phyloP scores from a whole-genome alignment of 2,888 invertebrate species.

The Mythimna albipuncta region DNA sequence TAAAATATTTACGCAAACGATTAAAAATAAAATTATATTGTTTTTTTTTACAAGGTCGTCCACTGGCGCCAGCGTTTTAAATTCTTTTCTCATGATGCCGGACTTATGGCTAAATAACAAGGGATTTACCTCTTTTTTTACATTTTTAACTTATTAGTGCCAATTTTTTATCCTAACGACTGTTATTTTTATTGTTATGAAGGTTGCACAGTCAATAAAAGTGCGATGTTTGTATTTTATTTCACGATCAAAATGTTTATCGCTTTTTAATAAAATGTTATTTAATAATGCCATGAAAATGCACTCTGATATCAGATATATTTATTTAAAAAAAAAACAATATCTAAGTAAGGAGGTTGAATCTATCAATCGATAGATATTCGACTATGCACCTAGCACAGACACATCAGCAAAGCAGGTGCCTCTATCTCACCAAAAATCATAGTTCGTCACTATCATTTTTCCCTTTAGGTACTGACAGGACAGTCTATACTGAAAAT shows the following conservation, averaged over 20 bases:
- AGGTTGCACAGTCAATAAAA: slow-evolving; percentile 46
- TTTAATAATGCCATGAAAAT: slow-evolving; percentile 15
- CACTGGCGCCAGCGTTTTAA: slow-evolving; percentile 76
- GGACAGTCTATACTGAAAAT: not conserved
- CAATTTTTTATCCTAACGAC: slow-evolving; percentile 43
- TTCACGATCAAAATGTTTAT: slow-evolving; percentile 22
- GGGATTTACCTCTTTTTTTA: slow-evolving; percentile 61
- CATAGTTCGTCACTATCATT: not conserved
- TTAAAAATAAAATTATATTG: slow-evolving; percentile 68
- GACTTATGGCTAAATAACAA: slow-evolving; percentile 55
- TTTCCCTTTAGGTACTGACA: not conserved
- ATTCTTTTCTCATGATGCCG: slow-evolving; percentile 73
- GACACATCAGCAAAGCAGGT: not conserved
- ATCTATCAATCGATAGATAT: too few species aligned
- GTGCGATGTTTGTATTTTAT: slow-evolving; percentile 31
- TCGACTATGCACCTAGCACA: not conserved
- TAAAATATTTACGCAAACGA: slow-evolving; percentile 71
- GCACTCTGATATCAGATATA: slow-evolving; percentile 1
- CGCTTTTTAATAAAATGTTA: slow-evolving; percentile 19
- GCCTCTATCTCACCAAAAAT: not conserved
- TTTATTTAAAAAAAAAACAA: not conserved
- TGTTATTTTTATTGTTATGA: slow-evolving; percentile 50
- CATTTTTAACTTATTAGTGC: slow-evolving; percentile 36
- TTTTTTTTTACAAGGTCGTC: slow-evolving; percentile 74
- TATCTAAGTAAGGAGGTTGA: not conserved